A percentile compares a stretch with the other conserved stretches of the same genome.
Evolutionary conservation across 2,888 invertebrate genomes (phyloP).

Genomic region (Antheraea yamamai): DNA sequence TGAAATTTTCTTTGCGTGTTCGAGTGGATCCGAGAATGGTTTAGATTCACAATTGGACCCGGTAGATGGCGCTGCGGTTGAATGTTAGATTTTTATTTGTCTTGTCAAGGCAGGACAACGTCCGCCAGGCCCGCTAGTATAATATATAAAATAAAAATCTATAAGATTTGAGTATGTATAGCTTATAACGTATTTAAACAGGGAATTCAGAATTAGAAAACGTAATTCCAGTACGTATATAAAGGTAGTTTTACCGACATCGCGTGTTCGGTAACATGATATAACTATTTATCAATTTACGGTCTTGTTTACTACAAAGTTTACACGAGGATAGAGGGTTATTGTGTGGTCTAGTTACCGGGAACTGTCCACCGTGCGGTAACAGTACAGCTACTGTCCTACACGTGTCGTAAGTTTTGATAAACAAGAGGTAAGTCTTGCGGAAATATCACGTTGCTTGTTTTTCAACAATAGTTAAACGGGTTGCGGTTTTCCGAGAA

Average conservation of each 20-base stretch:
- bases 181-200: not conserved
- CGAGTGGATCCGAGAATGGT: too few relatives aligned
- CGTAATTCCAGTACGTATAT: slow-evolving; percentile 6
- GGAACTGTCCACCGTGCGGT: slow-evolving; percentile 7
- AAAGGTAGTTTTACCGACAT: not conserved
- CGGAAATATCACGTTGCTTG: slow-evolving; percentile 6
- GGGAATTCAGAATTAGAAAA: not conserved
- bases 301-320: slow-evolving; percentile 36
- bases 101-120: too few relatives aligned
- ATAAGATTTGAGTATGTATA: not conserved
- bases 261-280: slow-evolving; percentile 19
- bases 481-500: not conserved
- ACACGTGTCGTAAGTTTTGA: slow-evolving; percentile 14
- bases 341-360: slow-evolving; percentile 20
- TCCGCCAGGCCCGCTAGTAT: too few relatives aligned
- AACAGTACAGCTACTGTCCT: slow-evolving; percentile 4
- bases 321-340: slow-evolving; percentile 1
- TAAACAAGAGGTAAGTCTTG: slow-evolving; percentile 15
- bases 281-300: slow-evolving; percentile 32
- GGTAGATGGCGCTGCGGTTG: too few relatives aligned
- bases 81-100: too few relatives aligned
- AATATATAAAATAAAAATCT: too few relatives aligned
- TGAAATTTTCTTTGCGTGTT: too few relatives aligned
- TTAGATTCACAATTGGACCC: too few relatives aligned
- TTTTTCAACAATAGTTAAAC: not conserved